Evolutionary conservation across 1,140 invertebrate genomes (phyloP).

Genomic region (Andrena cerasifolii): DNA sequence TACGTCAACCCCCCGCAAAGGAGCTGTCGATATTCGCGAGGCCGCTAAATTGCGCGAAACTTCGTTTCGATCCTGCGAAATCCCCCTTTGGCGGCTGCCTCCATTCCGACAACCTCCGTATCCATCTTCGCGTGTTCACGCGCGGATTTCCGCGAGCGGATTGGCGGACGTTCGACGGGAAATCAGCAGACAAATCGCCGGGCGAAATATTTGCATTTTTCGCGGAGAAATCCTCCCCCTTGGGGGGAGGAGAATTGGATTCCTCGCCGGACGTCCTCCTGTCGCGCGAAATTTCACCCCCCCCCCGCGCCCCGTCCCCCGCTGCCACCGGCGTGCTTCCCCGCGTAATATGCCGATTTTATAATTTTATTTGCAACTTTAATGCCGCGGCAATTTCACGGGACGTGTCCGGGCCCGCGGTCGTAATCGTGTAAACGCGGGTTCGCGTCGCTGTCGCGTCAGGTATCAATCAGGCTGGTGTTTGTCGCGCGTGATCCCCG

Average conservation of each 20-base stretch:
- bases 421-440: slow-evolving; percentile 10
- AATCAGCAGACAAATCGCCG: slow-evolving; percentile 6
- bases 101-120: neutral
- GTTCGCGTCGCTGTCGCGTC: slow-evolving; percentile 16
- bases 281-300: neutral
- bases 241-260: neutral
- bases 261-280: neutral
- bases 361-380: slow-evolving; percentile 30
- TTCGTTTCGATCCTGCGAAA: slow-evolving; percentile 52
- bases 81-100: slow-evolving; percentile 29
- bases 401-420: neutral
- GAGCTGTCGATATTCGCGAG: slow-evolving; percentile 58
- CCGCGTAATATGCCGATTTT: neutral
- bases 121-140: no score
- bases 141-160: neutral
- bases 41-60: slow-evolving; percentile 53
- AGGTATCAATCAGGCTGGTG: slow-evolving; percentile 23
- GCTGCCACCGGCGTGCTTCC: no score
- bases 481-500: slow-evolving; percentile 7
- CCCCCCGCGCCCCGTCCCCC: no score
- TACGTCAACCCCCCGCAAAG: slow-evolving; percentile 46
- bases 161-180: neutral
- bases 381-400: neutral
- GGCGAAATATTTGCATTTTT: neutral
- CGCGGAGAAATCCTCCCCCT: neutral